A percentile compares a stretch with the other conserved stretches of the same genome.
Conservation (phyloP, 2,888 invertebrate species). For the Rutpela maculata region DNA sequence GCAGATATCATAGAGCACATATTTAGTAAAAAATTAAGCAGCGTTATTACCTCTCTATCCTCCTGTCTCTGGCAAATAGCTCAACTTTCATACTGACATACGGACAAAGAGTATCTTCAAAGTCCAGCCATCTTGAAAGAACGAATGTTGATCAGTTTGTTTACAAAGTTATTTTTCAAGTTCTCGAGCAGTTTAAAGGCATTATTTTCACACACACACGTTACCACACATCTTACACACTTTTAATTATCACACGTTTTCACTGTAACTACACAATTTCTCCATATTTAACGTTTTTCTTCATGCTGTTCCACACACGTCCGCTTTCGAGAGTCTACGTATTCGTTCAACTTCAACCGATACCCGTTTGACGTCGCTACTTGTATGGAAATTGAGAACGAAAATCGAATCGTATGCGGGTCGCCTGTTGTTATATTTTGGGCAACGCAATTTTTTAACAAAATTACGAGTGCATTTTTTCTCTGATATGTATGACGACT, state of each 20-base stretch:
- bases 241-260: slow-evolving; percentile 58
- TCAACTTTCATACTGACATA: slow-evolving; percentile 83
- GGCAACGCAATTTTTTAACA: slow-evolving; percentile 33
- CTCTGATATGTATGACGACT: slow-evolving; percentile 7
- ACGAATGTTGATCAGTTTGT: slow-evolving; percentile 62
- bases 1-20: background rate
- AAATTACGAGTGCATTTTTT: slow-evolving; percentile 19
- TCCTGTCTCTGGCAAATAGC: slow-evolving; percentile 79
- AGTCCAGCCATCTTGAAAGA: slow-evolving; percentile 83
- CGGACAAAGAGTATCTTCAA: slow-evolving; percentile 83
- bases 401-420: slow-evolving; percentile 55
- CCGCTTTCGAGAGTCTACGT: slow-evolving; percentile 71
- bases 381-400: slow-evolving; percentile 55
- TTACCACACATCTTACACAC: slow-evolving; percentile 61
- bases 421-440: slow-evolving; percentile 37
- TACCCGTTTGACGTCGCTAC: slow-evolving; percentile 49
- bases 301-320: slow-evolving; percentile 70
- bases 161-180: slow-evolving; percentile 63
- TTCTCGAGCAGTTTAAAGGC: slow-evolving; percentile 49
- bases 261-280: slow-evolving; percentile 65
- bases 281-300: slow-evolving; percentile 70
- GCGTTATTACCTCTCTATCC: slow-evolving; percentile 79
- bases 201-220: slow-evolving; percentile 60
- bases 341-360: slow-evolving; percentile 54
- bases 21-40: slow-evolving; percentile 9